Conservation (phyloP, 2,113 vertebrate genomes). For the Potamarius usumacintae region DNA sequence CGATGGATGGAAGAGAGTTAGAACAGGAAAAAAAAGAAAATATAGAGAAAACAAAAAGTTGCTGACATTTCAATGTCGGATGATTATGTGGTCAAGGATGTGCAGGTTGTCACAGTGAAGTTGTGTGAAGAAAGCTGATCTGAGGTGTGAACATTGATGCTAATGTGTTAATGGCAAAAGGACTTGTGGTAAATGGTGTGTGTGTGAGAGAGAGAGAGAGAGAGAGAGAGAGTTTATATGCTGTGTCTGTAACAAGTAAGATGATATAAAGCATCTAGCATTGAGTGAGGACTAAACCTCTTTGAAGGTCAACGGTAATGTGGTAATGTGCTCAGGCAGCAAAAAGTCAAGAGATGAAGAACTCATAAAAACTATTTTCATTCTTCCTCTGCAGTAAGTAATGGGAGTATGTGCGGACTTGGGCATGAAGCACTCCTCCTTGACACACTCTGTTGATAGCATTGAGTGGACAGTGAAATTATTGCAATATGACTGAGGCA, state of each 20-base stretch:
- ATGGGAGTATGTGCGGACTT: neutral
- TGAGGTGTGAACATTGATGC: constrained; percentile 8
- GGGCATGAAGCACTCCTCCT: neutral
- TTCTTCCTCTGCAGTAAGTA: neutral
- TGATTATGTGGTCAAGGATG: constrained; percentile 5
- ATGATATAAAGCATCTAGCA: neutral
- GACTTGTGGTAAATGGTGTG: neutral
- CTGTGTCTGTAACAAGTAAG: neutral
- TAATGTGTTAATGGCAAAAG: constrained; percentile 4
- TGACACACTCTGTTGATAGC: constrained; percentile 6
- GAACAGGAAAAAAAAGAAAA: constrained; percentile 22
- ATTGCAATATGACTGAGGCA: constrained; percentile 70
- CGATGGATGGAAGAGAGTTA: constrained; percentile 2
- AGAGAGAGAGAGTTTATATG: neutral
- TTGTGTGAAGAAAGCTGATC: constrained; percentile 1
- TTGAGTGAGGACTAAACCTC: neutral
- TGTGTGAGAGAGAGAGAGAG: neutral
- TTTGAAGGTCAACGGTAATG: constrained; percentile 39
- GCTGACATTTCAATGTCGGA: constrained; percentile 15
- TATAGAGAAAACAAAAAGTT: constrained; percentile 20
- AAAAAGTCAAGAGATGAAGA: neutral
- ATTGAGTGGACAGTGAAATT: constrained; percentile 56
- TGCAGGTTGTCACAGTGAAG: neutral
- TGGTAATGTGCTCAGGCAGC: constrained; percentile 9
- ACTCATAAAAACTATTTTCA: constrained; percentile 36